Base-by-base conservation (phyloP, 2,797 vertebrate species). In the Tokudaia tokunoshimensis region DNA sequence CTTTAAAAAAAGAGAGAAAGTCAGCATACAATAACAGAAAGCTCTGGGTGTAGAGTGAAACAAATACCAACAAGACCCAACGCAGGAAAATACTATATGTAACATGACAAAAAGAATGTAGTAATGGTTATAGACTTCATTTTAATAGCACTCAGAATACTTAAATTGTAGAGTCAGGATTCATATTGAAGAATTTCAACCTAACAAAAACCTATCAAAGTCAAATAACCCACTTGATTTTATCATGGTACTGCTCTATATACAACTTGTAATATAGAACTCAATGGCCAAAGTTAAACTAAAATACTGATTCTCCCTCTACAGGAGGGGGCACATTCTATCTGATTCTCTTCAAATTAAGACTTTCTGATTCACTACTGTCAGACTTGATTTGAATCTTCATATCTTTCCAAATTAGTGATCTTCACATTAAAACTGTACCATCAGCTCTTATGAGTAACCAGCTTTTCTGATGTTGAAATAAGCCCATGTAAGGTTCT, bases 1-100 rank as follows among this genome's bases (percentile, higher is more conserved):
- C 26, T 67, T 94, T 34, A 85, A 52, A 83, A 94, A 31, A 90
- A 50, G 50, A 87, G 24, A 67, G 67, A 55, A 86, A 91, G 34
- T 74, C 44, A 90, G 29, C 22, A 63, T 20, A 57, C 31, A 75
- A 29, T 12, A 15, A 15, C 26, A n/a, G 61, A 1, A 92, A 65
- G 7, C 34, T n/a, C 65, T 81, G 34, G 0, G 1, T 29, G 6
- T 1, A 87, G 19, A 61, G 29, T 3, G 3, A 47, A 1, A 34
- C 1, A 72, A 84, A 44, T 19, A 19, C 3, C 19, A 61, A 74
- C 17, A 89, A 61, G 70, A 92, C 31, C 14, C n/a, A 26, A 34
- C 3, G 34, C 52, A n/a, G 17, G 17, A 20, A 78, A 44, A 89
- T n/a, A 78, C 24, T 12, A 44, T 55, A 84, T 4, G 19, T 5